A percentile compares a stretch with the other conserved stretches of the same genome.
Conservation (phyloP, 2,888 invertebrate genomes). For the Cenopis cana region DNA sequence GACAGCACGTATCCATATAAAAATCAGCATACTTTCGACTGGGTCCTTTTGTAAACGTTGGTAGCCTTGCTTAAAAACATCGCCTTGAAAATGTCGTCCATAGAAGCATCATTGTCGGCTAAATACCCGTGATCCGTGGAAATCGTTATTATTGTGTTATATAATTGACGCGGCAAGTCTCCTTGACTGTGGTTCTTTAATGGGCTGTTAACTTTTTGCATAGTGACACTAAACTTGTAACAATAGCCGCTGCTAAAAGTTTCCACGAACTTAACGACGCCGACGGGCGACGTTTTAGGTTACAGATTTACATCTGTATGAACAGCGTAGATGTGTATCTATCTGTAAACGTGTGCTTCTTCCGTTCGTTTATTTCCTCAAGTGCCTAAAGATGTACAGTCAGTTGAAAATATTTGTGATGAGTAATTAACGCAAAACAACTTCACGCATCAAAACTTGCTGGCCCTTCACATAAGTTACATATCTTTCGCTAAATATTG, state of each 20-base stretch:
- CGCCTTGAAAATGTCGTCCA: constrained; percentile 55
- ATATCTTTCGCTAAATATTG: no score
- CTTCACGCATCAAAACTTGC: background rate
- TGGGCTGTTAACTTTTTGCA: constrained; percentile 57
- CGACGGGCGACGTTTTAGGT: constrained; percentile 30
- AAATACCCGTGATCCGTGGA: constrained; percentile 74
- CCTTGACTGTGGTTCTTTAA: constrained; percentile 66
- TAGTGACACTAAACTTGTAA: constrained; percentile 42
- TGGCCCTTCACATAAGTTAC: no score
- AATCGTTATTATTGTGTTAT: constrained; percentile 66
- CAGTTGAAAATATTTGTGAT: no score
- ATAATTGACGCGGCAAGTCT: constrained; percentile 64
- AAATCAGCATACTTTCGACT: constrained; percentile 33
- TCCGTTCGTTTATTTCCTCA: constrained; percentile 14
- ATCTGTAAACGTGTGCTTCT: constrained; percentile 8
- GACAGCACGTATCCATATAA: constrained; percentile 26
- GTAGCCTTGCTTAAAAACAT: constrained; percentile 67
- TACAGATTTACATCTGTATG: constrained; percentile 18
- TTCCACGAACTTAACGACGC: constrained; percentile 47
- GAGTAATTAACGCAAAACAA: background rate
- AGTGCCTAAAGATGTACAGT: background rate
- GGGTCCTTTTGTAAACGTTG: constrained; percentile 44
- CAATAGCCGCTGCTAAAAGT: constrained; percentile 48
- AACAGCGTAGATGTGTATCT: constrained; percentile 9
- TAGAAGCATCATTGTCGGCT: constrained; percentile 60